Evolutionary conservation across 2,113 vertebrate genomes (phyloP).

Genomic region (Pygoscelis adeliae): DNA sequence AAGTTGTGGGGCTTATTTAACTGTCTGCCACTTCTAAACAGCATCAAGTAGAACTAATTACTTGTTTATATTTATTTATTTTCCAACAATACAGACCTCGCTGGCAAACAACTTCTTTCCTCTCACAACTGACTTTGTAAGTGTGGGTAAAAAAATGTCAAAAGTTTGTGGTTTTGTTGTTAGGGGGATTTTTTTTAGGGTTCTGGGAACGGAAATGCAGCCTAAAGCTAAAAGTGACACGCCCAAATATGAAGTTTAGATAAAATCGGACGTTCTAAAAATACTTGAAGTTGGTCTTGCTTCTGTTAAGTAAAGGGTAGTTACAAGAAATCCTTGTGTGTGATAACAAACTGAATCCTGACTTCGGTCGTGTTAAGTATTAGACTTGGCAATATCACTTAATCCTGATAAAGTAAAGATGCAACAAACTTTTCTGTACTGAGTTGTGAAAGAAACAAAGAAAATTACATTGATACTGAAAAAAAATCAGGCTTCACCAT

Average conservation of each 20-base stretch:
- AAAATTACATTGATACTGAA: neutral
- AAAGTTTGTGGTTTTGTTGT: neutral
- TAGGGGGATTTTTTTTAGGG: neutral
- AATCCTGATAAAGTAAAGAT: neutral
- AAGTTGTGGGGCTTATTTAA: neutral
- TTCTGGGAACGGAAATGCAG: slow-evolving; percentile 6
- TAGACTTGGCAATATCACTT: neutral
- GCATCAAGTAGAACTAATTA: slow-evolving; percentile 23
- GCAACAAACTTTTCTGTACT: neutral
- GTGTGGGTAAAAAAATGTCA: neutral
- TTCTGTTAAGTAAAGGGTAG: neutral
- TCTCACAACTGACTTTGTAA: neutral
- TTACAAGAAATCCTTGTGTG: neutral
- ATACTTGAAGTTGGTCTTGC: neutral
- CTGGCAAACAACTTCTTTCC: neutral
- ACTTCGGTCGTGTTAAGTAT: neutral
- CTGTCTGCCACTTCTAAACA: neutral
- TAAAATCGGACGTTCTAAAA: slow-evolving; percentile 17
- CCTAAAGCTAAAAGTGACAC: neutral
- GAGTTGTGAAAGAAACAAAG: neutral
- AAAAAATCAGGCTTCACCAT: neutral
- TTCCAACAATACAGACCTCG: neutral
- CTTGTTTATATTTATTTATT: slow-evolving; percentile 28
- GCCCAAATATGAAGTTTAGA: neutral
- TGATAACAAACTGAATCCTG: neutral